phyloP scores from a whole-genome alignment of 2,113 vertebrate genomes.

The Nerophis lumbriciformis region DNA sequence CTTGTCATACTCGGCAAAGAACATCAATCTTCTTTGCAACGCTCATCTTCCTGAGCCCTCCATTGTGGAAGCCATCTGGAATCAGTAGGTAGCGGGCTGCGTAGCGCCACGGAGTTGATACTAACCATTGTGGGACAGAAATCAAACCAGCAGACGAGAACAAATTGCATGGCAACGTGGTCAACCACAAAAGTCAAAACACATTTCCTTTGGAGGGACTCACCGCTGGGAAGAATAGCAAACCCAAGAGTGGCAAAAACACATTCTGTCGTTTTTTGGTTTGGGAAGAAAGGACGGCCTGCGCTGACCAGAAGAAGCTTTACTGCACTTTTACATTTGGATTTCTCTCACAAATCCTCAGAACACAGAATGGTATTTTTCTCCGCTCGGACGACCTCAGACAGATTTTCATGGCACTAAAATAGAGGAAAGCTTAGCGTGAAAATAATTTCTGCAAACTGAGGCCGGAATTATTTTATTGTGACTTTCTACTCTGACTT shows the following conservation, averaged over 20 bases:
- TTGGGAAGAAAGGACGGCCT: too few species aligned
- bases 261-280: too few species aligned
- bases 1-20: slow-evolving; percentile 68
- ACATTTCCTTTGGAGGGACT: slow-evolving; percentile 45
- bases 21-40: slow-evolving; percentile 75
- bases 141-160: slow-evolving; percentile 58
- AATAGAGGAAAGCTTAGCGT: too few species aligned
- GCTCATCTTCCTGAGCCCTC: slow-evolving; percentile 58
- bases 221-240: slow-evolving; percentile 26
- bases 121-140: slow-evolving; percentile 52
- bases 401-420: too few species aligned
- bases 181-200: slow-evolving; percentile 55
- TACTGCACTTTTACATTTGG: slow-evolving; percentile 9
- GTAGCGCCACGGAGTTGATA: slow-evolving; percentile 49
- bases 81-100: slow-evolving; percentile 55
- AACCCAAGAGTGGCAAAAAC: neutral
- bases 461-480: too few species aligned
- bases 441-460: too few species aligned
- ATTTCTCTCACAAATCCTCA: slow-evolving; percentile 12
- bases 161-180: slow-evolving; percentile 64
- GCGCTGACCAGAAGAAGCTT: slow-evolving; percentile 18
- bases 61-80: slow-evolving; percentile 67
- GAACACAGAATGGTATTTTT: slow-evolving; percentile 1
- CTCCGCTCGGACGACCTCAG: neutral
- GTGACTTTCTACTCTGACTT: too few species aligned